Conservation (phyloP, 2,113 vertebrate species). For the Oncorhynchus masou region DNA sequence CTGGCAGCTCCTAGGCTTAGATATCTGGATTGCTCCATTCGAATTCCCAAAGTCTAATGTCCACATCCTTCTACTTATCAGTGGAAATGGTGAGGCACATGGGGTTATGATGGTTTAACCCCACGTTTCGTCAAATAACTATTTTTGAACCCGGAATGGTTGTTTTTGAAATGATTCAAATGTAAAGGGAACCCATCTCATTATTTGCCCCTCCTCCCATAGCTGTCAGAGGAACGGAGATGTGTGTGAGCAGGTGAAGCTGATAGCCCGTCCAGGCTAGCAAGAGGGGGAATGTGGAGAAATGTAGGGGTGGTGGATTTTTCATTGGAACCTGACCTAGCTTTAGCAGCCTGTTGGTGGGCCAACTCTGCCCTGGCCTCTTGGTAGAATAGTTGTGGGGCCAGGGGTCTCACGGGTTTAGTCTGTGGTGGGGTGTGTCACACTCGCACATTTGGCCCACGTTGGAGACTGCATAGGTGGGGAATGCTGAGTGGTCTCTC, state of each 20-base stretch:
- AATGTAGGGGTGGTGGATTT: conserved; percentile 25
- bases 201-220: not conserved
- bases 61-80: conserved; percentile 43
- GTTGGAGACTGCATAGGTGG: too few relatives aligned
- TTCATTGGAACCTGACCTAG: conserved; percentile 51
- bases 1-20: not conserved
- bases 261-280: not conserved
- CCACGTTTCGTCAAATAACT: not conserved
- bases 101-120: conserved; percentile 42
- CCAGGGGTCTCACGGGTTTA: conserved; percentile 19
- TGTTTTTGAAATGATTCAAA: too few relatives aligned
- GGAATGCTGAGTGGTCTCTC: too few relatives aligned
- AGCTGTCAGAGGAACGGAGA: conserved; percentile 34
- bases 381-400: conserved; percentile 9
- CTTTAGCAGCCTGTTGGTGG: conserved; percentile 7
- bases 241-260: conserved; percentile 63
- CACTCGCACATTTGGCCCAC: too few relatives aligned
- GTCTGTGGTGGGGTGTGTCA: not conserved
- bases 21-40: conserved; percentile 10
- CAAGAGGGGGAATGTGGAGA: conserved; percentile 40
- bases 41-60: conserved; percentile 29
- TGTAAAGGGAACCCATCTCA: too few relatives aligned
- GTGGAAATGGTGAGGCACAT: conserved; percentile 41
- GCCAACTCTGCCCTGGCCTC: conserved; percentile 20
- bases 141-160: too few relatives aligned